A percentile compares a stretch with the other conserved stretches of the same genome.
phyloP scores from a whole-genome alignment of 2,888 invertebrate species.

The Proisotoma minuta region DNA sequence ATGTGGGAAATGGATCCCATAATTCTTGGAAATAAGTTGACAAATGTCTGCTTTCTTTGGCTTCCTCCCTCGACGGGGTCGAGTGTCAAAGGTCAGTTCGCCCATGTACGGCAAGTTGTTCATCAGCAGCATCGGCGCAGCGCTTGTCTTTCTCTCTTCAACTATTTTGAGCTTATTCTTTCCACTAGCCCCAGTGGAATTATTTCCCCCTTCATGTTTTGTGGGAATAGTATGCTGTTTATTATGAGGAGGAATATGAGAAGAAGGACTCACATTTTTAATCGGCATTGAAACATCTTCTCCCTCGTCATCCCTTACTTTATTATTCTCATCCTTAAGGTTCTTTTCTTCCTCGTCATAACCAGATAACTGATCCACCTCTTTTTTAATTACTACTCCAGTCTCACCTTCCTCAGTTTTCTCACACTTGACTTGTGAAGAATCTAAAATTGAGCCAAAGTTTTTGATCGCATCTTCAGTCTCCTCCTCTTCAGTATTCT shows the following conservation, averaged over 20 bases:
- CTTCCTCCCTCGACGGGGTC: slow-evolving; percentile 78
- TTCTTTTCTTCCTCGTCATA: too few relatives aligned
- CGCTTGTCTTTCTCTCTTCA: slow-evolving; percentile 12
- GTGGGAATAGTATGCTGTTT: neutral
- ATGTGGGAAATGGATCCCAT: slow-evolving; percentile 58
- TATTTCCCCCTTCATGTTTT: neutral
- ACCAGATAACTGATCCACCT: too few relatives aligned
- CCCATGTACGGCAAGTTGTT: slow-evolving; percentile 80
- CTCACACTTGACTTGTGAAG: too few relatives aligned
- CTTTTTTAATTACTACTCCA: too few relatives aligned
- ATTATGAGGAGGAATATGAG: too few relatives aligned
- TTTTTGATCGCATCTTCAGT: neutral
- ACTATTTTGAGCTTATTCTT: neutral
- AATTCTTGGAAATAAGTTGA: slow-evolving; percentile 84
- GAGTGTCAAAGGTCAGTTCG: slow-evolving; percentile 78
- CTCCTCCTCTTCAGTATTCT: neutral
- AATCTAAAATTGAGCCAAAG: too few relatives aligned
- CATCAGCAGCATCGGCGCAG: slow-evolving; percentile 44
- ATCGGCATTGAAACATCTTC: too few relatives aligned
- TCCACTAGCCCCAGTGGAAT: too few relatives aligned
- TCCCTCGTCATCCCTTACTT: too few relatives aligned
- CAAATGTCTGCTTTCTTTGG: slow-evolving; percentile 90
- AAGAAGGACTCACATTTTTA: too few relatives aligned
- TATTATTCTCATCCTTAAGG: too few relatives aligned
- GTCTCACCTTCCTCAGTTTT: too few relatives aligned